A percentile compares a stretch with the other conserved stretches of the same genome.
These are phyloP conservation scores for Psilopsiagon aymara DNA, from an alignment of 2,113 vertebrate genomes.

Conservation along the genomic window DNA sequence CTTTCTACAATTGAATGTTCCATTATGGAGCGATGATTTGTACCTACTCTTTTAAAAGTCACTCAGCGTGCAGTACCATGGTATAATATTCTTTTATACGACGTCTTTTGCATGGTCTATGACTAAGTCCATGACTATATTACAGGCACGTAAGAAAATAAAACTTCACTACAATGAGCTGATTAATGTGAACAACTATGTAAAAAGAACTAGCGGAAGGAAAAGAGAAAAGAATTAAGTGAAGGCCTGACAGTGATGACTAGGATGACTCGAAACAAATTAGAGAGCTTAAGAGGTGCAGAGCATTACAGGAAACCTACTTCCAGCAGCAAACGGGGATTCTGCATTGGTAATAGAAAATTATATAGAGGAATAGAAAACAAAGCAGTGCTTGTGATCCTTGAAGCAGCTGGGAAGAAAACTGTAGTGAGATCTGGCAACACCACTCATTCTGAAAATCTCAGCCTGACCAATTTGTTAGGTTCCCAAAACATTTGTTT, in stretches of 20 bases:
- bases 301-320: neutral
- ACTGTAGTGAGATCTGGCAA: neutral
- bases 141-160: neutral
- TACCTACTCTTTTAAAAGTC: neutral
- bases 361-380: neutral
- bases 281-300: neutral
- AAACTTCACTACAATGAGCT: neutral
- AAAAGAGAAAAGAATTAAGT: neutral
- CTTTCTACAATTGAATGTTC: neutral
- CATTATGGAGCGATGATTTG: neutral
- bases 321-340: neutral
- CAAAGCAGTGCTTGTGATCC: neutral
- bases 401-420: neutral
- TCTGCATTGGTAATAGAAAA: neutral
- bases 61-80: rapidly evolving
- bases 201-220: neutral
- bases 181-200: neutral
- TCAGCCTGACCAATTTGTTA: neutral
- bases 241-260: neutral
- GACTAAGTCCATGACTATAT: neutral
- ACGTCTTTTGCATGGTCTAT: neutral
- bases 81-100: neutral
- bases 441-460: neutral
- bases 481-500: neutral
- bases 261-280: neutral